Evolutionary conservation across 1,140 invertebrate genomes (phyloP).

Genomic region (Lycorma delicatula): DNA sequence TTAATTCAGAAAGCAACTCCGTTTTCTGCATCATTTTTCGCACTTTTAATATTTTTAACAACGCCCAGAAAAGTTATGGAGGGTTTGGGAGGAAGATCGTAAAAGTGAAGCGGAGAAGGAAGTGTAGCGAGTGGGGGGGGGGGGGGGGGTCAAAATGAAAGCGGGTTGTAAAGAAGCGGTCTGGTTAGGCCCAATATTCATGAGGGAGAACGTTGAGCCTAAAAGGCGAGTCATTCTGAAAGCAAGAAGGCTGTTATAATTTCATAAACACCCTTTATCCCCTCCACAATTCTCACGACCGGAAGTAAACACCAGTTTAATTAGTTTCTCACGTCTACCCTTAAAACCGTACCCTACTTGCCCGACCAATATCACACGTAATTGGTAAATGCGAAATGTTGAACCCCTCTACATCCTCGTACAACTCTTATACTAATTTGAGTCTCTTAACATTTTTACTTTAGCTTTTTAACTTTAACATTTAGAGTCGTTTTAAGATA

Average conservation of each 20-base stretch:
- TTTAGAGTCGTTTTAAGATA: too few relatives aligned
- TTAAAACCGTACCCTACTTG: too few relatives aligned
- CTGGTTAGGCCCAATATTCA: not conserved
- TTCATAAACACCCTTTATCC: constrained; percentile 1
- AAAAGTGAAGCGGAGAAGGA: not conserved
- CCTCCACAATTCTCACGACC: not conserved
- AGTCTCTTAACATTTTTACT: too few relatives aligned
- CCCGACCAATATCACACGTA: too few relatives aligned
- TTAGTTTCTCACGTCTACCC: too few relatives aligned
- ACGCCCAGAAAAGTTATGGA: not conserved
- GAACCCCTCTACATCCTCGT: too few relatives aligned
- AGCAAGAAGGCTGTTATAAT: constrained; percentile 1
- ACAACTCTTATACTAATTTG: too few relatives aligned
- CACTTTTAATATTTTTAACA: constrained; percentile 7
- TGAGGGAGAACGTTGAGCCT: constrained; percentile 4
- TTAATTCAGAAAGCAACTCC: not conserved
- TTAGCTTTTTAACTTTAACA: too few relatives aligned
- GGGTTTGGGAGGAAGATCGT: too few relatives aligned
- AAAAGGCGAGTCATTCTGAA: not conserved
- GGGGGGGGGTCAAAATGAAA: constrained; percentile 2
- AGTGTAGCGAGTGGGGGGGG: not conserved
- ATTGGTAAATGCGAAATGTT: too few relatives aligned
- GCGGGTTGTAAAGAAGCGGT: not conserved
- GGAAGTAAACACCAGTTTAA: not conserved
- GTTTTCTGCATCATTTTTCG: not conserved